phyloP scores from a whole-genome alignment of 2,888 invertebrate species.

The Chymomyza amoena region DNA sequence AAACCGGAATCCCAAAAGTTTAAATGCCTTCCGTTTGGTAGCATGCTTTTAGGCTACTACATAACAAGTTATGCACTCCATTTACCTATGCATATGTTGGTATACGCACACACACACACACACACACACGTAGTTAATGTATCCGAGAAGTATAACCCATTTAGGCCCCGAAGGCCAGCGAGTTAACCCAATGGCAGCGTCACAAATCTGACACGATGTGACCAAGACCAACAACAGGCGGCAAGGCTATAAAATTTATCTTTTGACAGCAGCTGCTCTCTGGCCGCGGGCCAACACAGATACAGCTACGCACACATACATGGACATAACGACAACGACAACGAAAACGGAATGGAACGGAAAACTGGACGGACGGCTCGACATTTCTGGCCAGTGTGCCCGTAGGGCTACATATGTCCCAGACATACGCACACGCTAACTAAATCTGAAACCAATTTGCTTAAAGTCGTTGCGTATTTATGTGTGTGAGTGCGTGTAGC shows the following conservation, averaged over 20 bases:
- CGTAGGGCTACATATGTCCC: conserved; percentile 37
- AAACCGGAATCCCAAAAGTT: conserved; percentile 14
- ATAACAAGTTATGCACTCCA: conserved; percentile 30
- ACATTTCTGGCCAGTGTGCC: conserved; percentile 20
- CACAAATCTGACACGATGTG: neutral
- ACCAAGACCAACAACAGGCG: conserved; percentile 11
- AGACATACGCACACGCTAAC: conserved; percentile 36
- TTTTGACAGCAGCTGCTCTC: conserved; percentile 40
- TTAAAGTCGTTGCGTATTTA: conserved; percentile 32
- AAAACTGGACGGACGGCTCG: conserved; percentile 1
- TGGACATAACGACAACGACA: neutral
- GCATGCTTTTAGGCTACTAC: conserved; percentile 30
- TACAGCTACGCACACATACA: conserved; percentile 1
- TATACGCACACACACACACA: neutral
- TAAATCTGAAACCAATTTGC: conserved; percentile 67
- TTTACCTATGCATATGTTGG: neutral
- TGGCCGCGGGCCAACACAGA: conserved; percentile 17
- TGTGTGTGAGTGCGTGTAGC: neutral
- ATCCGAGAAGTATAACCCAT: neutral
- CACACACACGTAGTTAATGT: neutral
- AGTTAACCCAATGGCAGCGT: conserved; percentile 13
- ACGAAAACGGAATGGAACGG: too few relatives aligned
- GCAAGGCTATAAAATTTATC: conserved; percentile 37
- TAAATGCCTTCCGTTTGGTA: conserved; percentile 38
- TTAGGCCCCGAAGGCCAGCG: neutral